Evolutionary conservation across 1,140 invertebrate species (phyloP), one percentile per base, ranked within the genome.

Genomic region (Drosophila nikananu): DNA sequence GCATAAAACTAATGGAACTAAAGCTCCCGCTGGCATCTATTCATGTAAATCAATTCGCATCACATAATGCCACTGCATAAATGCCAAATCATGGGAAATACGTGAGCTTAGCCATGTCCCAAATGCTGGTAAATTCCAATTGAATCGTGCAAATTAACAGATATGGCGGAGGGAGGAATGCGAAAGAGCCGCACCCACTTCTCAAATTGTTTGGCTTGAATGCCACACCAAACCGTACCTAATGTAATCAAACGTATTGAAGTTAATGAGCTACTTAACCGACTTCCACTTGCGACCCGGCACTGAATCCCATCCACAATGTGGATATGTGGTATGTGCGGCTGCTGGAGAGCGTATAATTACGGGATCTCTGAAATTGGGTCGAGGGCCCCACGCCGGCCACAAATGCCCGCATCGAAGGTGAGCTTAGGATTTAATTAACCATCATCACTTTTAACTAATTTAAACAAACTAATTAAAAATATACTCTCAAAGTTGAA

Each of bases 211-310:
- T 81, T 78, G 67, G 37, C 39, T 54, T 32, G 49, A 77, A 71
- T 61, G 61, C 66, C 52, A 30, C 44, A 63, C 52, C 51, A 81
- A 73, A 81, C 51, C 65, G 67, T 75, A 77, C 46, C 41, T 61
- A 78, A 81, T 83, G 70, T 77, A 74, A 62, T 81, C 64, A 64
- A 78, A 71, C 72, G 59, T 57, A 83, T 77, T 80, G 67, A 70
- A 80, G 66, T 71, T 89, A 87, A 87, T 87, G 68, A 87, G 84
- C 77, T 68, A 87, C 84, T 89, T 89, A 89, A 84, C 84, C 84
- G 84, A 75, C 68, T 74, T 78, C 72, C 44, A 59, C 80, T 68
- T 66, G 59, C 67, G 67, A 37, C 57, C 19, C 32, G 25, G 12
- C 52, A 48, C 42, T 49, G 62, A 54, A 46, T 42, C 49, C 63